Evolutionary conservation across 2,113 vertebrate species (phyloP), one percentile per base, ranked within the genome.

Genomic region (Sylvilagus bachmani): DNA sequence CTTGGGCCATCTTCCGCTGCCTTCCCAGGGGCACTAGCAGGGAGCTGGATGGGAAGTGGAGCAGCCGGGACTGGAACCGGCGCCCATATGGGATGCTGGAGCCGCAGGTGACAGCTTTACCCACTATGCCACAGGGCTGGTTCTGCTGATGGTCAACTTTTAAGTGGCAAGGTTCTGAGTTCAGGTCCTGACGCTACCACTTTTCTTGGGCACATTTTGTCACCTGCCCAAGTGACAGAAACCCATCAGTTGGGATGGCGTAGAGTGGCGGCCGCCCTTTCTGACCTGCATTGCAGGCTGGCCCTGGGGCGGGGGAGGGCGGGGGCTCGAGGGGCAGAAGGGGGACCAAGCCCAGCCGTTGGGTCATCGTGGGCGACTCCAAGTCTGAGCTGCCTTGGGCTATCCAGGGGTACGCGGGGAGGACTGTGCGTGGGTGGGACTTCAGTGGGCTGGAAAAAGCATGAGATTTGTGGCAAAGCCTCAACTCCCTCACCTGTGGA

Each of bases 401-500:
- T 4, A 5, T 10, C 29, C 0, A 14, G 22, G 16, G 31, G 10
- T 10, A 22, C 9, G 16, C 0, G 4, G 51, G 1, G 3, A 71
- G 14, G 44, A 44, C 44, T 0, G 1, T 9, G 7, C 16, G 19
- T 17, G 31, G 12, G 33, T 22, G 77, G 62, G 79, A 19, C 22
- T 19, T 4, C 53, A 5, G 11, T 19, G 29, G 29, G 19, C 21
- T 9, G 25, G 44, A 21, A 12, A 27, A 53, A 53, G 33, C 29
- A 0, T 4, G 49, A 70, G 21, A 13, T 49, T 33, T 73, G 71
- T 44, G 29, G 14, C 51, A 2, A 0, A 33, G 25, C 55, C 69
- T 93, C 25, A 1, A 2, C 67, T 87, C 92, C 58, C 64, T n/a
- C 44, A 64, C n/a, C 58, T 80, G 74, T 64, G 36, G 55, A 33